These are phyloP conservation scores for Nemoura dubitans DNA, from an alignment of 2,888 invertebrate genomes.

Conservation along the genomic window DNA sequence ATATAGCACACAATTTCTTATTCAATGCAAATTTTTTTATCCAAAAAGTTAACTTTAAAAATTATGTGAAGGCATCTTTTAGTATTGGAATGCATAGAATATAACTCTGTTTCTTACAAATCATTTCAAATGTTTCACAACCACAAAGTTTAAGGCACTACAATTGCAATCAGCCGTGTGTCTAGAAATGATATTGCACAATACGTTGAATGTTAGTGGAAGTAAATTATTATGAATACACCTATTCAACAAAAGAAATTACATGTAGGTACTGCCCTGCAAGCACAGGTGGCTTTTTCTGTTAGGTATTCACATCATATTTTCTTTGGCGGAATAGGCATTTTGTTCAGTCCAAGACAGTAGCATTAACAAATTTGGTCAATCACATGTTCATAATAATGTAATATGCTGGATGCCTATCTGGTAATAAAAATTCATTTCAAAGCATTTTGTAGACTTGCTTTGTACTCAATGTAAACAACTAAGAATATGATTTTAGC, in stretches of 20 bases:
- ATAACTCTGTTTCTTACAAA: background rate
- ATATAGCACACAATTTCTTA: background rate
- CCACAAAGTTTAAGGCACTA: slow-evolving; percentile 37
- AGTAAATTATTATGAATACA: background rate
- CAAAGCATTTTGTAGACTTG: background rate
- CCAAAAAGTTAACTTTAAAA: background rate
- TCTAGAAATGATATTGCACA: background rate
- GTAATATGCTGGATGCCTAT: background rate
- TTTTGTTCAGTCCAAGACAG: background rate
- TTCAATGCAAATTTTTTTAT: background rate
- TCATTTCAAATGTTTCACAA: slow-evolving; percentile 18
- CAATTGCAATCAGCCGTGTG: background rate
- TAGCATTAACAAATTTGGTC: background rate
- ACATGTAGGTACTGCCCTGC: too few relatives aligned
- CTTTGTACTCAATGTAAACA: background rate
- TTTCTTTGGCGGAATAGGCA: too few relatives aligned
- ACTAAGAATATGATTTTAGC: background rate
- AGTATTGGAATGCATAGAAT: background rate
- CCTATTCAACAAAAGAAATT: background rate
- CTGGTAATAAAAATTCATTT: background rate
- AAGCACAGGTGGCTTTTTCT: too few relatives aligned
- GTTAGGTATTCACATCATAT: too few relatives aligned
- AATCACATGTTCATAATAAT: background rate
- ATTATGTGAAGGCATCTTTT: background rate
- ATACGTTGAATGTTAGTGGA: background rate